These are phyloP conservation scores for Tenthredo distinguenda DNA, from an alignment of 2,888 invertebrate species.

Conservation along the genomic window DNA sequence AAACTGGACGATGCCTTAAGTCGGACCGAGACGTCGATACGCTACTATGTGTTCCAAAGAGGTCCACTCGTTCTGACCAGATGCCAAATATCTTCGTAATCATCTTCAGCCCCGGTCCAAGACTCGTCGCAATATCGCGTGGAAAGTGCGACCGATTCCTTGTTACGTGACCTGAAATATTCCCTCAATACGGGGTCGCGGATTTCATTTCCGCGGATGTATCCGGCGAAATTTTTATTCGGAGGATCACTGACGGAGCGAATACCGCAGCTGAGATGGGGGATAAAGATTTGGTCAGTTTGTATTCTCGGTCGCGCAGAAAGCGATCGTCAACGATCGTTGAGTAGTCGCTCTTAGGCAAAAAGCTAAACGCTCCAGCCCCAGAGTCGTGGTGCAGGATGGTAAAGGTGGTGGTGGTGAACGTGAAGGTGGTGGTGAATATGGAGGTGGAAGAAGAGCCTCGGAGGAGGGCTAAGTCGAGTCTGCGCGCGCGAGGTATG, in stretches of 20 bases:
- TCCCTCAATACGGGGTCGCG: not conserved
- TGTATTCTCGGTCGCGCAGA: slow-evolving; percentile 56
- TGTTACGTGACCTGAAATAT: not conserved
- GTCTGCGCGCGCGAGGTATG: slow-evolving; percentile 58
- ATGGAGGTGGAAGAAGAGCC: slow-evolving; percentile 41
- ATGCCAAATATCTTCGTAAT: slow-evolving; percentile 38
- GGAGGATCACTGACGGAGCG: slow-evolving; percentile 25
- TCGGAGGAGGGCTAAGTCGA: slow-evolving; percentile 50
- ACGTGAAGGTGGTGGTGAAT: slow-evolving; percentile 38
- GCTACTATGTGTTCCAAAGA: slow-evolving; percentile 36
- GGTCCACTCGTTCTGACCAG: slow-evolving; percentile 28
- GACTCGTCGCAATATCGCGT: not conserved
- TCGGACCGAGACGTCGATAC: slow-evolving; percentile 42
- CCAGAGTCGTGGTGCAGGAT: not conserved
- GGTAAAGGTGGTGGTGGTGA: slow-evolving; percentile 31
- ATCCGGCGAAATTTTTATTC: slow-evolving; percentile 34
- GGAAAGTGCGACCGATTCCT: not conserved
- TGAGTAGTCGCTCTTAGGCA: slow-evolving; percentile 57
- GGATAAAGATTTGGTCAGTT: slow-evolving; percentile 56
- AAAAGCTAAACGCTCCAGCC: slow-evolving; percentile 56
- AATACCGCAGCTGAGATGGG: slow-evolving; percentile 42
- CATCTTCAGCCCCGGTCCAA: not conserved
- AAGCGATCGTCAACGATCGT: slow-evolving; percentile 54
- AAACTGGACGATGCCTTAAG: slow-evolving; percentile 52
- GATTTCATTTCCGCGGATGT: not conserved